phyloP scores from a whole-genome alignment of 2,113 vertebrate species.

The Bostrychus sinensis region DNA sequence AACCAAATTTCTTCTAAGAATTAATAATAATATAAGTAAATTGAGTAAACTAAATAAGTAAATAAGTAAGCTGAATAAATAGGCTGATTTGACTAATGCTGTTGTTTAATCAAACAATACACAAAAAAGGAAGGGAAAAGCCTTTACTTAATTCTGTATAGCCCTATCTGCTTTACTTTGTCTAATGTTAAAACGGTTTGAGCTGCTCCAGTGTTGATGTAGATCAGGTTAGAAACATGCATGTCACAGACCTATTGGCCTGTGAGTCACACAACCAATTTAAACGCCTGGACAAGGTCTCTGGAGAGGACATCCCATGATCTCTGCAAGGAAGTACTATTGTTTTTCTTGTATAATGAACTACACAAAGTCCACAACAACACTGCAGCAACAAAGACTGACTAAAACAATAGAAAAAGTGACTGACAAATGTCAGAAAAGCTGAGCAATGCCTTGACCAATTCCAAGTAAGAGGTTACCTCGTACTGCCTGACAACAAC shows the following conservation, averaged over 20 bases:
- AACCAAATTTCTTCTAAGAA: too few species aligned
- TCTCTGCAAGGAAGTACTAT: slow-evolving; percentile 23
- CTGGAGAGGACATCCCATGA: not conserved
- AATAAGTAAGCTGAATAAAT: too few species aligned
- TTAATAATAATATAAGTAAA: too few species aligned
- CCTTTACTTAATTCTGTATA: too few species aligned
- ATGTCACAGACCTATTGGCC: not conserved
- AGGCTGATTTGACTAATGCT: too few species aligned
- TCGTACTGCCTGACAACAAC: not conserved
- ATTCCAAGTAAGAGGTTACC: not conserved
- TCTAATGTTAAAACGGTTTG: too few species aligned
- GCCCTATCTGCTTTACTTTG: too few species aligned
- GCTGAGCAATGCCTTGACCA: not conserved
- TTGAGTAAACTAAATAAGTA: too few species aligned
- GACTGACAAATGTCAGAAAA: too few species aligned
- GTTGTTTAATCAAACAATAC: too few species aligned
- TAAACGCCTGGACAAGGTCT: not conserved
- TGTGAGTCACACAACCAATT: slow-evolving; percentile 1
- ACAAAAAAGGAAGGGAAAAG: too few species aligned
- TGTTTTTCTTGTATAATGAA: not conserved
- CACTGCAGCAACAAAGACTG: not conserved
- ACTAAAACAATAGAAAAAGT: not conserved
- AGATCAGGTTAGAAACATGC: not conserved
- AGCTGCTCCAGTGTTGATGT: too few species aligned
- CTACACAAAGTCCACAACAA: not conserved